Percentiles rank a stretch among this genome's conserved stretches.
Evolutionary conservation across 2,888 invertebrate species (phyloP).

Genomic region (Paralinhomoeus sp.): DNA sequence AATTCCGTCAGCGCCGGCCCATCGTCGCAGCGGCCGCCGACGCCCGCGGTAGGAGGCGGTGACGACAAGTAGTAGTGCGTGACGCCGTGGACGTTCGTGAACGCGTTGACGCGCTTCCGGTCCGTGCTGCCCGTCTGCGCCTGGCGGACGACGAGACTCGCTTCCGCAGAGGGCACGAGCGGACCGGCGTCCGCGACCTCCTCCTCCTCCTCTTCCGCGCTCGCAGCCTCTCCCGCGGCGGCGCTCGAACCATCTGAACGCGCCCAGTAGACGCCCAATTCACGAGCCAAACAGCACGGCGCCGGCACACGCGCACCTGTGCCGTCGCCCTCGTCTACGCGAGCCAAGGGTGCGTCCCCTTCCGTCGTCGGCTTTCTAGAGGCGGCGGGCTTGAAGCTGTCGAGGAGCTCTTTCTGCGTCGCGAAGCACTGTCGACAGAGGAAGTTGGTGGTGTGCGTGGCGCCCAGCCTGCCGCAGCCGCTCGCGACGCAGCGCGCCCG

Average conservation of each 20-base stretch:
- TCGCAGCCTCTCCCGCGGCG: not conserved
- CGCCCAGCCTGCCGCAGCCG: slow-evolving; percentile 12
- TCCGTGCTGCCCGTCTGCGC: not conserved
- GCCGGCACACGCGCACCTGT: not conserved
- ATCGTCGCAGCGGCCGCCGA: too few relatives aligned
- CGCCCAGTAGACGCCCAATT: too few relatives aligned
- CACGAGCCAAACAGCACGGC: not conserved
- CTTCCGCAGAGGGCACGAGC: too few relatives aligned
- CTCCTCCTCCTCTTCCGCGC: not conserved
- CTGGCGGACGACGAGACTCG: not conserved
- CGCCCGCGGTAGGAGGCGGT: not conserved
- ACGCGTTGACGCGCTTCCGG: slow-evolving; percentile 2
- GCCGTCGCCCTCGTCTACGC: too few relatives aligned
- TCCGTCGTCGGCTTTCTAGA: not conserved
- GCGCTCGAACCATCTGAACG: not conserved
- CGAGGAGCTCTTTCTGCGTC: slow-evolving; percentile 14
- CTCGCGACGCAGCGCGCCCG: slow-evolving; percentile 14
- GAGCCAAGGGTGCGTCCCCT: not conserved
- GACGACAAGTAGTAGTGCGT: slow-evolving; percentile 3
- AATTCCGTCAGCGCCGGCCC: not conserved
- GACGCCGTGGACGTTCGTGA: slow-evolving; percentile 3
- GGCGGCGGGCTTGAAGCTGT: slow-evolving; percentile 2
- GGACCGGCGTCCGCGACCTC: too few relatives aligned
- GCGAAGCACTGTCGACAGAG: slow-evolving; percentile 19
- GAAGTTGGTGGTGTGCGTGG: slow-evolving; percentile 20